Evolutionary conservation across 1,140 invertebrate species (phyloP).

Genomic region (Pristionchus pacificus): DNA sequence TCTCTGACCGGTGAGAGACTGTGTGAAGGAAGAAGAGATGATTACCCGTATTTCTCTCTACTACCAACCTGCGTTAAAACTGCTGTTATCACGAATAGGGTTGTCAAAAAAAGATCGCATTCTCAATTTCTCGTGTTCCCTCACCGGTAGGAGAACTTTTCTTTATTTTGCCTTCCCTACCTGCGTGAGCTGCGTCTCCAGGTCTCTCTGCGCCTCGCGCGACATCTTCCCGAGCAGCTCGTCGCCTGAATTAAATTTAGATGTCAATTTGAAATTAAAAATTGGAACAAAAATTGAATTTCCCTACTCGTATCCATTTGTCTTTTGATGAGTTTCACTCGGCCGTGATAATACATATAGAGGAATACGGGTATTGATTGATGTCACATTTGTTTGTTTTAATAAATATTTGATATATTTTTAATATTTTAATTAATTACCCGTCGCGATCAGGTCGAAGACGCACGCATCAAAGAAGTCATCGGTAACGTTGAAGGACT

Average conservation of each 20-base stretch:
- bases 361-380: neutral
- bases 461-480: neutral
- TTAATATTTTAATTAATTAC: too few relatives aligned
- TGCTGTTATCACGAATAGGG: too few relatives aligned
- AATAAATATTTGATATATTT: neutral
- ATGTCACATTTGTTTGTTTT: neutral
- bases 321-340: neutral
- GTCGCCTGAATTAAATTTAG: neutral
- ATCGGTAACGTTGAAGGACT: neutral
- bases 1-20: too few relatives aligned
- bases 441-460: neutral
- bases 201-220: neutral
- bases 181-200: neutral
- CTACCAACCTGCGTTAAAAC: too few relatives aligned
- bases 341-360: neutral
- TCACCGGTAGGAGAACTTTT: too few relatives aligned
- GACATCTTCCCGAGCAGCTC: neutral
- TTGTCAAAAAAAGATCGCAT: too few relatives aligned
- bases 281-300: neutral
- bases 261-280: neutral
- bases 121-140: too few relatives aligned
- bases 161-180: too few relatives aligned
- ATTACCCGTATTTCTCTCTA: too few relatives aligned
- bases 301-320: neutral
- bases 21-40: too few relatives aligned